Conservation (phyloP, 2,113 vertebrate species). For the Canis aureus region DNA sequence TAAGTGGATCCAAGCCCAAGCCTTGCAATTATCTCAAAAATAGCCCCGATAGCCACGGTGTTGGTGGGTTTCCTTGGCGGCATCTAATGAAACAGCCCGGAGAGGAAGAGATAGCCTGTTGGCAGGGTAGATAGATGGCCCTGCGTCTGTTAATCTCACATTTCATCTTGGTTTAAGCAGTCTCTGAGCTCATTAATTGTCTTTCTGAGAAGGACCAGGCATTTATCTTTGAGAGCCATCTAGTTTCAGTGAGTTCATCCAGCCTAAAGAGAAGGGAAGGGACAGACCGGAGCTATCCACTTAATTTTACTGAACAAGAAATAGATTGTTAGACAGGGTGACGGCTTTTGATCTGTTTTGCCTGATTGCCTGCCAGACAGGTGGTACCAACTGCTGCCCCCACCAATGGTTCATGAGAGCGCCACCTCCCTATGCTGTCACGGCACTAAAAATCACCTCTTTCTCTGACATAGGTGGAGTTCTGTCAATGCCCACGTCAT, state of each 20-base stretch:
- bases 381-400: not conserved
- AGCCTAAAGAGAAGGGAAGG: conserved; percentile 10
- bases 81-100: not conserved
- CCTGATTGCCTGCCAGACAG: not conserved
- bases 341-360: not conserved
- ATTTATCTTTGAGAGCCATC: conserved; percentile 67
- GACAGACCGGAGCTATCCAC: not conserved
- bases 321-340: not conserved
- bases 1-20: conserved; percentile 32
- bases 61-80: conserved; percentile 30
- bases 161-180: conserved; percentile 66
- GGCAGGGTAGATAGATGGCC: conserved; percentile 42
- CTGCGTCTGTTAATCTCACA: conserved; percentile 51
- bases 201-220: conserved; percentile 57
- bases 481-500: not conserved
- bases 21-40: conserved; percentile 77
- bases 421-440: fast-evolving
- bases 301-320: not conserved
- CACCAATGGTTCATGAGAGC: fast-evolving
- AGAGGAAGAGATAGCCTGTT: not conserved
- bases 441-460: fast-evolving
- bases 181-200: conserved; percentile 74
- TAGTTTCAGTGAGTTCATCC: not conserved
- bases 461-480: not conserved
- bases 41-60: not conserved